Conservation (phyloP, 2,113 vertebrate species). For the Cochlearius cochlearius region DNA sequence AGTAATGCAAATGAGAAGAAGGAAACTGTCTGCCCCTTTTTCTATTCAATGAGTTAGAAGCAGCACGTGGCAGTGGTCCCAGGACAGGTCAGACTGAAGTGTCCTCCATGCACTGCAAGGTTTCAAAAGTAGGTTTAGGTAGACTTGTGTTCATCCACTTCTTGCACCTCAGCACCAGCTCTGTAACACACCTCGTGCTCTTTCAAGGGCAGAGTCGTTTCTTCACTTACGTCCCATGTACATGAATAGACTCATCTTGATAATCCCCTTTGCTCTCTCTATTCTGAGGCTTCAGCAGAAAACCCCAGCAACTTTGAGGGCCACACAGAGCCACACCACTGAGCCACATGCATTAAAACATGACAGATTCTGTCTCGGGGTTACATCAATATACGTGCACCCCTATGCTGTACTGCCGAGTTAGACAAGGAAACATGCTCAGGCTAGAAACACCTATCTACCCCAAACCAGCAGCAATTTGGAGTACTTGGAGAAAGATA, state of each 20-base stretch:
- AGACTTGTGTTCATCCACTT: background rate
- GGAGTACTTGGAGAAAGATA: background rate
- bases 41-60: background rate
- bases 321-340: fast-evolving
- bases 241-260: background rate
- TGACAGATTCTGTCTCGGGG: background rate
- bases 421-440: fast-evolving
- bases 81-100: background rate
- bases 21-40: background rate
- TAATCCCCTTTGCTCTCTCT: background rate
- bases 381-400: fast-evolving
- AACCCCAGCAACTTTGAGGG: background rate
- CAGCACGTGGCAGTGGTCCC: background rate
- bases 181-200: background rate
- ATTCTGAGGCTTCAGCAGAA: background rate
- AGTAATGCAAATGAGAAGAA: background rate
- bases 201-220: background rate
- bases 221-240: background rate
- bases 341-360: background rate
- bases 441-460: background rate
- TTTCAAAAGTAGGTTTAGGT: background rate
- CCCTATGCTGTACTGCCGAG: background rate
- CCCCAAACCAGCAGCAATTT: background rate
- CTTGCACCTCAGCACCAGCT: background rate
- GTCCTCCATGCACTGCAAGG: background rate